phyloP scores from a whole-genome alignment of 2,113 vertebrate genomes.

The Anseranas semipalmata region DNA sequence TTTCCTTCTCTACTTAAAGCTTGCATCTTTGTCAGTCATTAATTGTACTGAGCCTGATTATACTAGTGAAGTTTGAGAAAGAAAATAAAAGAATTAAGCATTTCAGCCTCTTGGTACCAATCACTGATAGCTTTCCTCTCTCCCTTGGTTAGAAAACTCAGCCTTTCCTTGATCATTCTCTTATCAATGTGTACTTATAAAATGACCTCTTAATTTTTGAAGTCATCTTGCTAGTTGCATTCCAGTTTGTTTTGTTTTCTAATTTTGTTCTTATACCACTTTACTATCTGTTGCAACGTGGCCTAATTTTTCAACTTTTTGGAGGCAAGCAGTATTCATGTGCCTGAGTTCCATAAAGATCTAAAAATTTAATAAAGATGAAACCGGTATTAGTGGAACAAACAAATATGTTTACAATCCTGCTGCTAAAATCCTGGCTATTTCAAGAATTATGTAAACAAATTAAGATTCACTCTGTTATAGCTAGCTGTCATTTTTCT shows the following conservation, averaged over 20 bases:
- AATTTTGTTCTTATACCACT: neutral
- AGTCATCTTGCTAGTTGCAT: neutral
- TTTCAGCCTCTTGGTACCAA: neutral
- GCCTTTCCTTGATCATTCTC: neutral
- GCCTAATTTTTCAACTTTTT: neutral
- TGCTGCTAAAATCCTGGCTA: neutral
- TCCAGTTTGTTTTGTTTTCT: neutral
- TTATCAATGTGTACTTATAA: neutral
- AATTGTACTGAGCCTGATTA: neutral
- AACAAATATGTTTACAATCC: neutral
- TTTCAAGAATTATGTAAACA: neutral
- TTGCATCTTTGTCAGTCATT: neutral
- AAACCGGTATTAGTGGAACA: neutral
- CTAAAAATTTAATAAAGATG: neutral
- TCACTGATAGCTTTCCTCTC: neutral
- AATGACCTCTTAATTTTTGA: neutral
- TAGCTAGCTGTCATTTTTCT: neutral
- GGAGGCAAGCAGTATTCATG: neutral
- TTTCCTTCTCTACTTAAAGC: neutral
- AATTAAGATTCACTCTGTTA: neutral
- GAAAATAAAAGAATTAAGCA: neutral
- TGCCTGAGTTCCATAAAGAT: neutral
- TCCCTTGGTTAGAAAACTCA: neutral
- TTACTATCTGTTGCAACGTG: neutral
- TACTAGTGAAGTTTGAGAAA: neutral